phyloP scores from a whole-genome alignment of 2,888 invertebrate species.

The Drosophila ezoana region DNA sequence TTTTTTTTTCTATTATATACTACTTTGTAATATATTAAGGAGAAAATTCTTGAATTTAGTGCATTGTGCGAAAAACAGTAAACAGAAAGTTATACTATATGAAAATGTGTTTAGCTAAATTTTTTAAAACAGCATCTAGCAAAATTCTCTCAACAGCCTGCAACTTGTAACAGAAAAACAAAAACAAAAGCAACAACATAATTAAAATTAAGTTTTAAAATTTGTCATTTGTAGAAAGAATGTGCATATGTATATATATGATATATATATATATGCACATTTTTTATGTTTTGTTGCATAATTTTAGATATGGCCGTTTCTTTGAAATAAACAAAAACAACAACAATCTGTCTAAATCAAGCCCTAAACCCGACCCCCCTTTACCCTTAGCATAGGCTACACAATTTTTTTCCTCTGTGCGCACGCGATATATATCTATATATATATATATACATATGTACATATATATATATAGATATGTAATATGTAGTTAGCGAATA shows the following conservation, averaged over 20 bases:
- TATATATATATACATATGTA: slow-evolving; percentile 25
- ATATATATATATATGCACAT: slow-evolving; percentile 22
- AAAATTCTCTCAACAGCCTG: slow-evolving; percentile 38
- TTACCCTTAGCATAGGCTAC: slow-evolving; percentile 37
- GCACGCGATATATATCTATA: slow-evolving; percentile 25
- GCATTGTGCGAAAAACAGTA: slow-evolving; percentile 15
- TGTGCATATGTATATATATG: background rate
- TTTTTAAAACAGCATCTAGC: slow-evolving; percentile 41
- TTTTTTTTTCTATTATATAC: slow-evolving; percentile 16
- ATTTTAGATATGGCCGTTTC: slow-evolving; percentile 49
- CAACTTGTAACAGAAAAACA: background rate
- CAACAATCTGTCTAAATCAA: background rate
- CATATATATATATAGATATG: slow-evolving; percentile 36
- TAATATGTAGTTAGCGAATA: slow-evolving; percentile 69
- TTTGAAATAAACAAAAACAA: slow-evolving; percentile 12
- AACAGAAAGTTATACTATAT: slow-evolving; percentile 3
- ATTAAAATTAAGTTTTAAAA: slow-evolving; percentile 45
- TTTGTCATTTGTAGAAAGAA: slow-evolving; percentile 29
- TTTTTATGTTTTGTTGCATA: slow-evolving; percentile 60
- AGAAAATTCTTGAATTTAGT: slow-evolving; percentile 39
- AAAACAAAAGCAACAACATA: slow-evolving; percentile 2
- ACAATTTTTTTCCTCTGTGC: slow-evolving; percentile 34
- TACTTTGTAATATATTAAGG: slow-evolving; percentile 40
- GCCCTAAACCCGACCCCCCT: background rate
- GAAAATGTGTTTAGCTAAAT: slow-evolving; percentile 46